A percentile compares a stretch with the other conserved stretches of the same genome.
Evolutionary conservation across 1,140 invertebrate species (phyloP).

Genomic region (Araneus ventricosus): DNA sequence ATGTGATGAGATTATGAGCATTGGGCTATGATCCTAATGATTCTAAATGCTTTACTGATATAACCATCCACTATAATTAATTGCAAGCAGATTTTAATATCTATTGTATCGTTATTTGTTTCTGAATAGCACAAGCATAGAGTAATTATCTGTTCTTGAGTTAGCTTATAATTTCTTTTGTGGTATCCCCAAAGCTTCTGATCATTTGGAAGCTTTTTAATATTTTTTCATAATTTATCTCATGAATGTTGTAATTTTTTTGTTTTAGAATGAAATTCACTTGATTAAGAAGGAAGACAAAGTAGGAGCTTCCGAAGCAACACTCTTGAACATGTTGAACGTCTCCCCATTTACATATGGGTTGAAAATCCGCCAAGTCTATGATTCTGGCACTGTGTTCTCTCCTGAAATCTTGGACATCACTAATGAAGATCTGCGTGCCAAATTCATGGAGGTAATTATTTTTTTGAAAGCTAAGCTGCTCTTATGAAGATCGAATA

Average conservation of each 20-base stretch:
- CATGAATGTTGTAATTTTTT: constrained; percentile 37
- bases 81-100: no score
- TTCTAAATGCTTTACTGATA: constrained; percentile 40
- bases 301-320: constrained; percentile 98
- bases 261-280: constrained; percentile 93
- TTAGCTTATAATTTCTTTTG: no score
- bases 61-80: no score
- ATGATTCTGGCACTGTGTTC: constrained; percentile 99
- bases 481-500: neutral
- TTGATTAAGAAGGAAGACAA: constrained; percentile 96
- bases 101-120: constrained; percentile 42
- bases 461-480: neutral
- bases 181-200: neutral
- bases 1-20: constrained; percentile 45
- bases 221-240: no score
- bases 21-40: constrained; percentile 41
- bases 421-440: constrained; percentile 95
- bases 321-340: constrained; percentile 99
- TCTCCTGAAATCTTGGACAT: constrained; percentile 98
- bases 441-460: constrained; percentile 89
- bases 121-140: constrained; percentile 12
- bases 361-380: constrained; percentile 92
- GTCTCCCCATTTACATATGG: constrained; percentile 99
- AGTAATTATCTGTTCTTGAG: neutral
- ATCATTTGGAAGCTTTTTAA: neutral